Percentiles rank a stretch among this genome's conserved stretches.
Conservation (phyloP, 2,888 invertebrate species). For the Agrotis ipsilon region DNA sequence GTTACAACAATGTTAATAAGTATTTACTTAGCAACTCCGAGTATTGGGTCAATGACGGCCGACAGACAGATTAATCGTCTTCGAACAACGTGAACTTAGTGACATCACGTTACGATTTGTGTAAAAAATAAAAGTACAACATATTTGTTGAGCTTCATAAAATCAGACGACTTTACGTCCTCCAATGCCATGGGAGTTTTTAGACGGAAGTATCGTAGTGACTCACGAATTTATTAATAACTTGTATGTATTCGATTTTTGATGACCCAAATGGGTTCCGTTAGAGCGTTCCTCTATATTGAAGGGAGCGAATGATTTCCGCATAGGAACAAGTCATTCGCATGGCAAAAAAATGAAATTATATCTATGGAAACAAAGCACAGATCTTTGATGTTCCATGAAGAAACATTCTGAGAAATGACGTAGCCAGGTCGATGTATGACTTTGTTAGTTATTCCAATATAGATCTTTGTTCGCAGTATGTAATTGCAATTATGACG, state of each 20-base stretch:
- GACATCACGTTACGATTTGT: constrained; percentile 39
- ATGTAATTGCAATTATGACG: constrained; percentile 43
- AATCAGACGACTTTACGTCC: constrained; percentile 23
- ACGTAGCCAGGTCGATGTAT: constrained; percentile 4
- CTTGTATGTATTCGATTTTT: constrained; percentile 33
- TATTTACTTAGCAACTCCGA: constrained; percentile 41
- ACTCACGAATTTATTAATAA: constrained; percentile 51
- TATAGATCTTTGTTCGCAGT: constrained; percentile 15
- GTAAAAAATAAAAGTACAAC: constrained; percentile 24
- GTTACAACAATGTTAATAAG: constrained; percentile 45
- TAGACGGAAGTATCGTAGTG: constrained; percentile 30
- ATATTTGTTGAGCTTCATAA: constrained; percentile 42
- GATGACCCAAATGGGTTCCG: constrained; percentile 25
- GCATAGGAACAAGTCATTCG: constrained; percentile 24
- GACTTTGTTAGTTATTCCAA: constrained; percentile 14
- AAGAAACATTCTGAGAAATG: not conserved
- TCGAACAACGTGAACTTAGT: constrained; percentile 40
- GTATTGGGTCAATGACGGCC: constrained; percentile 64
- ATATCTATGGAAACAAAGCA: not conserved
- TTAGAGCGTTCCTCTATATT: constrained; percentile 21
- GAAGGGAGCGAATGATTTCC: constrained; percentile 12
- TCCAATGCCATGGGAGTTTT: constrained; percentile 31
- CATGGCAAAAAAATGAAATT: too few species aligned
- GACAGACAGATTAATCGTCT: constrained; percentile 56
- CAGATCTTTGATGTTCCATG: not conserved